A percentile compares a stretch with the other conserved stretches of the same genome.
Evolutionary conservation across 2,113 vertebrate species (phyloP).

Genomic region (Cygnus atratus): DNA sequence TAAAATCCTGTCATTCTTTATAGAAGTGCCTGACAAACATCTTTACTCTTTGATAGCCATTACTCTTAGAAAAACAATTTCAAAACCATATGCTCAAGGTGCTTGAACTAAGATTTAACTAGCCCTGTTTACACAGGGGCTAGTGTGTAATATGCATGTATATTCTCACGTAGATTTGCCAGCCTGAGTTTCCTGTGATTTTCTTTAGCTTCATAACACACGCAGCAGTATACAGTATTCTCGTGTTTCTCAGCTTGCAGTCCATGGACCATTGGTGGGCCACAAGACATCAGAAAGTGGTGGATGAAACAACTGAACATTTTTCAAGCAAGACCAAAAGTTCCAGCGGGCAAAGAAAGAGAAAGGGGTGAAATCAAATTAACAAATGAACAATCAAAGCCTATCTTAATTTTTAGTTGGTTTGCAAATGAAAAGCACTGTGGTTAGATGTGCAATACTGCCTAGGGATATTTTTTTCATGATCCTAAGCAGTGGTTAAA

Average conservation of each 20-base stretch:
- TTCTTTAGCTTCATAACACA: background rate
- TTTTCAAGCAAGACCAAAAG: background rate
- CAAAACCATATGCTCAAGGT: conserved; percentile 19
- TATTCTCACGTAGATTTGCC: background rate
- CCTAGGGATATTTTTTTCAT: conserved; percentile 21
- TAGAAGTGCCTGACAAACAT: background rate
- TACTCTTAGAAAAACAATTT: background rate
- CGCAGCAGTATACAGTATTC: background rate
- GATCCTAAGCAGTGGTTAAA: conserved; percentile 23
- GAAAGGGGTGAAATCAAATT: background rate
- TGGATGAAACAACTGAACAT: background rate
- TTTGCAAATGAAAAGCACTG: conserved; percentile 7
- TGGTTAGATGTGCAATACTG: background rate
- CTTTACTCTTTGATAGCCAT: background rate
- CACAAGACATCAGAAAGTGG: background rate
- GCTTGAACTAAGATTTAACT: conserved; percentile 7
- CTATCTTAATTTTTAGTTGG: conserved; percentile 12
- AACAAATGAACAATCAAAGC: conserved; percentile 26
- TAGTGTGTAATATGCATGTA: background rate
- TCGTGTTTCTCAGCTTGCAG: background rate
- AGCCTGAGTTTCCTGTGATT: background rate
- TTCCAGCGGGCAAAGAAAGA: background rate
- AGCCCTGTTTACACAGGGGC: background rate
- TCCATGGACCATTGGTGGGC: background rate
- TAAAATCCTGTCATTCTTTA: background rate